These are phyloP conservation scores for Bambusicola thoracicus DNA, from an alignment of 2,113 vertebrate species.

Conservation along the genomic window DNA sequence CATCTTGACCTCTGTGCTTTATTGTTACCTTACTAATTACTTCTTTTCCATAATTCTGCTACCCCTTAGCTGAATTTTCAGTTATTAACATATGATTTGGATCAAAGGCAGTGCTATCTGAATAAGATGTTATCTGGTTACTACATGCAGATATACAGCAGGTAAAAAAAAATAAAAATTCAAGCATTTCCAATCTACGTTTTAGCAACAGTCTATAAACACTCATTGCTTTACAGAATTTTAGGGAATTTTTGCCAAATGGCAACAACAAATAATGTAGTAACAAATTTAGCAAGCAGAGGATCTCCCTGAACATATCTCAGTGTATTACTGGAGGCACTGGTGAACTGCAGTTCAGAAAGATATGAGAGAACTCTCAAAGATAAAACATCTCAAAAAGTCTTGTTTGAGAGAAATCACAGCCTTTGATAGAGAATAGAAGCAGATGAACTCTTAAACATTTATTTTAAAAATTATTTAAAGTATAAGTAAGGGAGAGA, in stretches of 20 bases:
- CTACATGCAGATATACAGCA: background rate
- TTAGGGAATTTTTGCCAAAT: background rate
- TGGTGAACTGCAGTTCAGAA: background rate
- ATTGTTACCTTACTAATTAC: slow-evolving; percentile 4
- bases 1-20: background rate
- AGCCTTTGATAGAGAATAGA: background rate
- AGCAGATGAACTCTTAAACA: background rate
- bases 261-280: background rate
- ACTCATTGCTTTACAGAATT: background rate
- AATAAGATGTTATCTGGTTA: background rate
- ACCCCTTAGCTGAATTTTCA: background rate
- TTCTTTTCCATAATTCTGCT: background rate
- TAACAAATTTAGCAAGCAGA: background rate
- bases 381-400: background rate
- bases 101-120: background rate
- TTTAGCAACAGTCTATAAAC: background rate
- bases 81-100: background rate
- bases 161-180: background rate
- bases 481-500: background rate
- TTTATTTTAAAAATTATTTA: background rate
- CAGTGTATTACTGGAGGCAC: background rate
- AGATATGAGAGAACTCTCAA: background rate
- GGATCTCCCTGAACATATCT: background rate
- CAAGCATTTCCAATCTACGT: background rate
- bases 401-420: background rate